A percentile compares a stretch with the other conserved stretches of the same genome.
Conservation (phyloP, 2,888 invertebrate genomes). For the Phortica okadai region DNA sequence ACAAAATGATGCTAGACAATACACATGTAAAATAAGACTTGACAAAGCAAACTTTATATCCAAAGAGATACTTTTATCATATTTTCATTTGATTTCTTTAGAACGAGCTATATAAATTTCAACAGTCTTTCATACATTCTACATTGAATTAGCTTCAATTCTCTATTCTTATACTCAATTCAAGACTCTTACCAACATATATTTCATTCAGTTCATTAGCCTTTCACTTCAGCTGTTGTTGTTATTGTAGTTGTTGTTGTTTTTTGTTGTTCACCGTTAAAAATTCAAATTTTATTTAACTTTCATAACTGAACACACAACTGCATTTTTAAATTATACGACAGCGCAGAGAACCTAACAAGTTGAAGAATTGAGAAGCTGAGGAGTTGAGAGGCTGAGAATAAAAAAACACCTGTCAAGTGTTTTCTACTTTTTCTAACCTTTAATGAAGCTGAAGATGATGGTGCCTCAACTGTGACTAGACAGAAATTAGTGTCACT, state of each 20-base stretch:
- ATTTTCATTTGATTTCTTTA: too few relatives aligned
- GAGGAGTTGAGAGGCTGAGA: not conserved
- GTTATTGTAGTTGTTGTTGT: not conserved
- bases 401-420: slow-evolving; percentile 13
- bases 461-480: not conserved
- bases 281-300: slow-evolving; percentile 8
- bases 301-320: not conserved
- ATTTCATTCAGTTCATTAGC: not conserved
- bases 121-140: too few relatives aligned
- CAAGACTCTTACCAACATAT: not conserved
- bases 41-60: too few relatives aligned
- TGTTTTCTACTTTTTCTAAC: not conserved
- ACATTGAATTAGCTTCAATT: not conserved
- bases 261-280: slow-evolving; percentile 2
- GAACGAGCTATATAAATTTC: too few relatives aligned
- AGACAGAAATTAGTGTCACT: not conserved
- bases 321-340: not conserved
- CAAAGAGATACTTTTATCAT: too few relatives aligned
- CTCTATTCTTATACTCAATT: not conserved
- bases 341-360: not conserved
- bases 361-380: not conserved
- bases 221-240: not conserved
- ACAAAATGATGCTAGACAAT: too few relatives aligned
- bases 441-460: not conserved
- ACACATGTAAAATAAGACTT: too few relatives aligned